Conservation (phyloP, 2,113 vertebrate genomes). For the Emberiza fucata region DNA sequence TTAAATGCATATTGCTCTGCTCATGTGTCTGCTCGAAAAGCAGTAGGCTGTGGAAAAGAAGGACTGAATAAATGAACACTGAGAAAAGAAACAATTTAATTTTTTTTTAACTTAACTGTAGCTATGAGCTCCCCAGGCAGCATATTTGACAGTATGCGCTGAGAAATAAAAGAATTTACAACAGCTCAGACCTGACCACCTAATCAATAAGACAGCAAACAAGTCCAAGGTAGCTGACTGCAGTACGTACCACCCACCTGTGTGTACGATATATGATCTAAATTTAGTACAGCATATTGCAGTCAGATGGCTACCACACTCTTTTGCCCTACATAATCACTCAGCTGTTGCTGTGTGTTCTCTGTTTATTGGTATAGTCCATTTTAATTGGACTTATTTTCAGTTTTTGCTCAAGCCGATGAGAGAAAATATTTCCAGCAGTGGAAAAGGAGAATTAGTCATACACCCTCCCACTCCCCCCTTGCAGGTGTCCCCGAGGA, state of each 20-base stretch:
- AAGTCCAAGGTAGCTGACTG: neutral
- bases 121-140: neutral
- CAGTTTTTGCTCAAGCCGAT: neutral
- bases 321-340: neutral
- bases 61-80: neutral
- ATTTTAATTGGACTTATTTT: neutral
- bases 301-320: neutral
- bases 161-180: neutral
- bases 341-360: neutral
- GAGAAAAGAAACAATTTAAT: neutral
- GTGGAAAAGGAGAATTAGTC: neutral
- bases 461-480: neutral
- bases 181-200: neutral
- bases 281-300: slow-evolving; percentile 3
- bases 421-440: neutral
- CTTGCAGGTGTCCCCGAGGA: neutral
- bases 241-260: neutral
- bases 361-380: neutral
- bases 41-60: neutral
- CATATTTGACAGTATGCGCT: neutral
- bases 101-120: neutral
- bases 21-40: slow-evolving; percentile 1
- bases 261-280: neutral
- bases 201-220: slow-evolving; percentile 23
- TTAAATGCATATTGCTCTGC: slow-evolving; percentile 36